Conservation (phyloP, 1,140 invertebrate genomes). For the Choristoneura fumiferana region DNA sequence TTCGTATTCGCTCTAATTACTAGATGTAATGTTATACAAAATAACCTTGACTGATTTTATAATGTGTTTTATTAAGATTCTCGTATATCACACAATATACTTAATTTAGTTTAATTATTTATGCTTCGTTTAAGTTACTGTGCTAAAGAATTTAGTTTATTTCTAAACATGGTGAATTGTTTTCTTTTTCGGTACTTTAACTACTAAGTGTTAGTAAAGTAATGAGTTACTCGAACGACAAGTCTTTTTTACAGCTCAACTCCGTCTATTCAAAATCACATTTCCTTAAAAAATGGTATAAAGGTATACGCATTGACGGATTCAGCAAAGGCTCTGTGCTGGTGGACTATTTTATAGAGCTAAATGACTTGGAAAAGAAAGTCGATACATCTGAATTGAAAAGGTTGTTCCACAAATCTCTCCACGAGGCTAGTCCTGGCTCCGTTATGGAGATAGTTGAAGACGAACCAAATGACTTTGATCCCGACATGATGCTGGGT, state of each 20-base stretch:
- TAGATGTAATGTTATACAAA: neutral
- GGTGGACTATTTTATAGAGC: conserved; percentile 92
- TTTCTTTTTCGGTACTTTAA: neutral
- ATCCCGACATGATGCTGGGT: conserved; percentile 67
- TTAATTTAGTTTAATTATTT: conserved; percentile 4
- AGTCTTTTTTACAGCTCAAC: conserved; percentile 83
- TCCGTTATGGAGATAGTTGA: conserved; percentile 60
- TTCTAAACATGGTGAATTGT: neutral
- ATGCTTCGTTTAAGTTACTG: conserved; percentile 1
- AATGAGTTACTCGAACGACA: no score
- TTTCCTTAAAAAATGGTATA: conserved; percentile 88
- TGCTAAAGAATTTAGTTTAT: neutral
- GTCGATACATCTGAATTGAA: conserved; percentile 91
- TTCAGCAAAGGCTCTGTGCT: conserved; percentile 93
- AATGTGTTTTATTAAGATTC: neutral
- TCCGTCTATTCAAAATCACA: conserved; percentile 87
- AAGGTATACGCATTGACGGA: conserved; percentile 90
- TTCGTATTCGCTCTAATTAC: neutral
- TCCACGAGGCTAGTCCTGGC: conserved; percentile 78
- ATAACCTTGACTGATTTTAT: conserved; percentile 3
- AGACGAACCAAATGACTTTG: conserved; percentile 53
- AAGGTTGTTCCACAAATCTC: conserved; percentile 88
- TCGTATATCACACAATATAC: conserved; percentile 12
- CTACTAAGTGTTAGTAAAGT: no score
- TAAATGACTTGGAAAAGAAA: conserved; percentile 86